Percentiles rank a stretch among this genome's conserved stretches.
These are phyloP conservation scores for Drosophila pseudoobscura DNA, from an alignment of 1,140 invertebrate genomes.

Conservation along the genomic window DNA sequence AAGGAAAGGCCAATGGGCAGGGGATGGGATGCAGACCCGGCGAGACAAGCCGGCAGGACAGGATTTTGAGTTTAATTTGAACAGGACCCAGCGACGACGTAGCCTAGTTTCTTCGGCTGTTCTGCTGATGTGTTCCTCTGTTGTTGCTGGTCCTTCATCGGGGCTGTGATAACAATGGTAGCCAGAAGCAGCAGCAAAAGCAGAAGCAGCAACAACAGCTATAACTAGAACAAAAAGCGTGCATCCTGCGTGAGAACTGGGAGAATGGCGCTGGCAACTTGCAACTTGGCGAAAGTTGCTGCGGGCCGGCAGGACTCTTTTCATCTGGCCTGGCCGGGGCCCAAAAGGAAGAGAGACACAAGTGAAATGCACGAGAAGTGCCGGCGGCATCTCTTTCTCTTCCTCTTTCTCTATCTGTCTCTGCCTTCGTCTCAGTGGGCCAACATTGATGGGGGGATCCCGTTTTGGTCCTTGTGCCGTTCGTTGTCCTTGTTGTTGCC, in stretches of 20 bases:
- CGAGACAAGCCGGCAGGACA: constrained; percentile 49
- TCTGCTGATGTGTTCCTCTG: not conserved
- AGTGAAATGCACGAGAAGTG: constrained; percentile 18
- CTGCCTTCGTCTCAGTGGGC: constrained; percentile 24
- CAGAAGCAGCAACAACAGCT: constrained; percentile 21
- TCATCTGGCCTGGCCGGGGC: constrained; percentile 25
- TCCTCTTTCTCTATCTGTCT: constrained; percentile 12
- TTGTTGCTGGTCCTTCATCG: constrained; percentile 38
- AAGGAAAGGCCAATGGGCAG: constrained; percentile 20
- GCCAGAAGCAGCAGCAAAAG: constrained; percentile 27
- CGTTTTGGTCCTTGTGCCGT: not conserved
- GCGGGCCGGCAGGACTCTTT: constrained; percentile 57
- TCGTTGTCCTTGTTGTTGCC: constrained; percentile 18
- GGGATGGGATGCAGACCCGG: constrained; percentile 17
- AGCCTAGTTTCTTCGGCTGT: constrained; percentile 61
- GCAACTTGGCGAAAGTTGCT: constrained; percentile 58
- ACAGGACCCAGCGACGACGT: constrained; percentile 67
- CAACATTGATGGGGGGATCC: constrained; percentile 45
- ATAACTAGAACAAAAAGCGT: constrained; percentile 69
- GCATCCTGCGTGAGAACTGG: constrained; percentile 58
- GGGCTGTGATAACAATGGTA: constrained; percentile 47
- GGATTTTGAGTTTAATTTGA: constrained; percentile 81
- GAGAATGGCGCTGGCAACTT: constrained; percentile 30
- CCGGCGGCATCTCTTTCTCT: constrained; percentile 19
- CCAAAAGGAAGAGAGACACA: constrained; percentile 22